A percentile compares a stretch with the other conserved stretches of the same genome.
Evolutionary conservation across 2,888 invertebrate genomes (phyloP).

Genomic region (Heliconius ethilla): DNA sequence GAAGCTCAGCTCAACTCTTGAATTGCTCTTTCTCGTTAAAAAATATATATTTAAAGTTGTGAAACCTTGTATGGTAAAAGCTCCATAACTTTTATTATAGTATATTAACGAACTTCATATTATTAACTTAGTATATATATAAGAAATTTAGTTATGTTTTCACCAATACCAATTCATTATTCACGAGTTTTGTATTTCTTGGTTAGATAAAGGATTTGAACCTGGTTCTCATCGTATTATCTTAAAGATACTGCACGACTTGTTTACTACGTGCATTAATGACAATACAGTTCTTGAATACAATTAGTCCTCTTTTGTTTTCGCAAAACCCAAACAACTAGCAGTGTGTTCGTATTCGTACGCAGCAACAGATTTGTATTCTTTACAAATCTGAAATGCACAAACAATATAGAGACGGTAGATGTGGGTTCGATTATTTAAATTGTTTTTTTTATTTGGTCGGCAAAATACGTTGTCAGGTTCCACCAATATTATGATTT

Average conservation of each 20-base stretch:
- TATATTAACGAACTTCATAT: not conserved
- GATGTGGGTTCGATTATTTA: too few relatives aligned
- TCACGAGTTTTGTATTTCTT: not conserved
- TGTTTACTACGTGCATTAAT: not conserved
- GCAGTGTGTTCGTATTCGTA: not conserved
- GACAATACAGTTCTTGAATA: not conserved
- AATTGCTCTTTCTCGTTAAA: too few relatives aligned
- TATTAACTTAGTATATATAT: not conserved
- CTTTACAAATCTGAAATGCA: not conserved
- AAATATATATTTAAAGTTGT: too few relatives aligned
- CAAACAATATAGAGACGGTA: not conserved
- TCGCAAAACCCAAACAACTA: not conserved
- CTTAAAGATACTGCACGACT: not conserved
- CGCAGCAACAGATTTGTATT: not conserved
- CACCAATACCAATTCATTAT: too few relatives aligned
- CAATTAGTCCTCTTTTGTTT: conserved; percentile 1
- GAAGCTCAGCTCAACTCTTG: too few relatives aligned
- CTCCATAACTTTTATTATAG: too few relatives aligned
- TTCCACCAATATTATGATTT: too few relatives aligned
- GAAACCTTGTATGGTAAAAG: too few relatives aligned
- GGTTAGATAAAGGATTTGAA: not conserved
- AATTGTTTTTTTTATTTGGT: too few relatives aligned
- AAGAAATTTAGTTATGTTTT: not conserved
- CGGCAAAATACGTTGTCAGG: too few relatives aligned
- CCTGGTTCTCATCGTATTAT: not conserved